Conservation (phyloP, 2,888 invertebrate species). For the Eupeodes latifasciatus region DNA sequence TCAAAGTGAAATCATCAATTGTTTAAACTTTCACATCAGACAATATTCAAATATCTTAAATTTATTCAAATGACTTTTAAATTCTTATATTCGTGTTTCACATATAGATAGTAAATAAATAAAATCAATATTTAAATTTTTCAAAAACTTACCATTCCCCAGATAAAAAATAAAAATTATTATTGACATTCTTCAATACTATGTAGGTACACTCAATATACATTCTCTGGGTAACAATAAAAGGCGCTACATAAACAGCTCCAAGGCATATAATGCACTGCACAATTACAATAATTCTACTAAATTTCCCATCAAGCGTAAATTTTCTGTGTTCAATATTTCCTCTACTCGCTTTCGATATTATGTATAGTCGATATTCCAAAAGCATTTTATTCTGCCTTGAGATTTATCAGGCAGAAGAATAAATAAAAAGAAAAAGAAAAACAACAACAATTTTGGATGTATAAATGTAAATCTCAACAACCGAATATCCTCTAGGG, state of each 20-base stretch:
- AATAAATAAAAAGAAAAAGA: not conserved
- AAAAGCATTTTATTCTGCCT: not conserved
- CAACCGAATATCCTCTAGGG: slow-evolving; percentile 42
- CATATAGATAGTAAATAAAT: no score
- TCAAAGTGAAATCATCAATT: no score
- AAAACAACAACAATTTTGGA: not conserved
- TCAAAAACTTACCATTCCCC: no score
- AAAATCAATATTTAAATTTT: no score
- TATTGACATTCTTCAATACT: not conserved
- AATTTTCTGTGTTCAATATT: slow-evolving; percentile 19
- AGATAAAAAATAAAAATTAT: not conserved
- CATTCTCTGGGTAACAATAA: not conserved
- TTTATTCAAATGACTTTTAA: no score
- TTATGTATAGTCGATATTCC: not conserved
- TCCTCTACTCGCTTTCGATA: not conserved
- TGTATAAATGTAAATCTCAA: slow-evolving; percentile 33
- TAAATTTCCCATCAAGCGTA: slow-evolving; percentile 23
- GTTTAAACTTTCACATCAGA: no score
- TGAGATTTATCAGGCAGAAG: slow-evolving; percentile 16
- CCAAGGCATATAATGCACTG: slow-evolving; percentile 16
- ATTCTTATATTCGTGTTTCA: no score
- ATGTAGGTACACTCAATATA: not conserved
- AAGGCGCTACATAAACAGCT: not conserved
- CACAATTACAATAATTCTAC: slow-evolving; percentile 6
- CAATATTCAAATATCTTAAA: no score